Evolutionary conservation across 1,140 invertebrate genomes (phyloP).

Genomic region (Coenobita brevimanus): DNA sequence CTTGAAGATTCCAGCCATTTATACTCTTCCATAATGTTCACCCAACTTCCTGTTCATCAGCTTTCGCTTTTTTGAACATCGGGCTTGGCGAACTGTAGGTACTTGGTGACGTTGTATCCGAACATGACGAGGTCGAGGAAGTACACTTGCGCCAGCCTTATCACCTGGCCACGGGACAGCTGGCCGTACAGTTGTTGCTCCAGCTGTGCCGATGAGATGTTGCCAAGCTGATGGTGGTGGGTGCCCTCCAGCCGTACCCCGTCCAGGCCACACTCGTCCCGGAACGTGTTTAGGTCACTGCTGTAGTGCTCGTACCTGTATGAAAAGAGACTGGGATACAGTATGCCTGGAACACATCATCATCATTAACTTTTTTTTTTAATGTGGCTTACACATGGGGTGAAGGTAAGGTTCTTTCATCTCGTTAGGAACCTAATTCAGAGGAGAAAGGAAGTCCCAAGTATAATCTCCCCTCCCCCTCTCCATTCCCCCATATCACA

Average conservation of each 20-base stretch:
- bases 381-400: too few species aligned
- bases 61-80: not conserved
- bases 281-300: not conserved
- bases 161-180: not conserved
- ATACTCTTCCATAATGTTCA: too few species aligned
- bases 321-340: not conserved
- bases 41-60: too few species aligned
- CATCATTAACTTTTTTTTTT: too few species aligned
- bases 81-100: not conserved
- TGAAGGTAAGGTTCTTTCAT: too few species aligned
- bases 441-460: too few species aligned
- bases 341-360: too few species aligned
- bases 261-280: not conserved
- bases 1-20: too few species aligned
- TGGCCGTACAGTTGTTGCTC: not conserved
- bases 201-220: not conserved
- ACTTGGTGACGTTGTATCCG: not conserved
- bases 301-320: not conserved
- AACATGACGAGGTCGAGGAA: slow-evolving; percentile 5
- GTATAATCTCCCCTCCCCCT: too few species aligned
- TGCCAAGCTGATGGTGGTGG: slow-evolving; percentile 1
- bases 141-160: not conserved
- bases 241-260: not conserved
- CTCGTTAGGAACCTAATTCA: too few species aligned
- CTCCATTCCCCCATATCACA: too few species aligned